Evolutionary conservation across 2,888 invertebrate species (phyloP), one percentile per base, ranked within the genome.

Genomic region (Noctua comes): DNA sequence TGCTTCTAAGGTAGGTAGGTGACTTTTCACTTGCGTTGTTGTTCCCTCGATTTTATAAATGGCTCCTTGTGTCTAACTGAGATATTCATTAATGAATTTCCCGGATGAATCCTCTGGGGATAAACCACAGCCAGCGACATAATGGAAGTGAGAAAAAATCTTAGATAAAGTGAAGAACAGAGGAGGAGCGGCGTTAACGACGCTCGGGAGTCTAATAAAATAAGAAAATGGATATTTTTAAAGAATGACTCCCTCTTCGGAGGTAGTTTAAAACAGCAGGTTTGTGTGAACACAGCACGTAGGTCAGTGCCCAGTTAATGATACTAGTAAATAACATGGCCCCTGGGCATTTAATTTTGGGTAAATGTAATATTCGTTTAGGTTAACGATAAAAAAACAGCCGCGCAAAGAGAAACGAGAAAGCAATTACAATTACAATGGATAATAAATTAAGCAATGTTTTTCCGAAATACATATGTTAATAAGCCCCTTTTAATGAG

Each of bases 41-140:
- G 76, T 84, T 89, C 78, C 83, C 84, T 87, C 68, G 83, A 88
- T 86, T 89, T 90, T 86, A 88, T 85, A 90, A 91, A 93, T 88
- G 82, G 84, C 84, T 85, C 87, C 87, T 72, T 76, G 80, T 80
- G 89, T 82, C 85, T 89, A 80, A 82, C 89, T 87, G 85, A 89
- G 89, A 92, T 94, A 93, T 92, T 92, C 93, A 92, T 92, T 93
- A 93, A 94, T 94, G 91, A 93, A 91, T 93, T 91, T 91, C 87
- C 85, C 86, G 87, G 87, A 88, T 88, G 79, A 84, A 90, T 89
- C 88, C 93, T 88, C 86, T 21, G 46, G 90, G 87, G 91, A 91
- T 82, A 85, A 90, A 90, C 91, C 90, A 89, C 90, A 88, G 89
- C 76, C 87, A 83, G 90, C 85, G 91, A 92, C 91, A 91, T 93